Base-by-base conservation (phyloP, 2,888 invertebrate species). In the Masnerella sp. region DNA sequence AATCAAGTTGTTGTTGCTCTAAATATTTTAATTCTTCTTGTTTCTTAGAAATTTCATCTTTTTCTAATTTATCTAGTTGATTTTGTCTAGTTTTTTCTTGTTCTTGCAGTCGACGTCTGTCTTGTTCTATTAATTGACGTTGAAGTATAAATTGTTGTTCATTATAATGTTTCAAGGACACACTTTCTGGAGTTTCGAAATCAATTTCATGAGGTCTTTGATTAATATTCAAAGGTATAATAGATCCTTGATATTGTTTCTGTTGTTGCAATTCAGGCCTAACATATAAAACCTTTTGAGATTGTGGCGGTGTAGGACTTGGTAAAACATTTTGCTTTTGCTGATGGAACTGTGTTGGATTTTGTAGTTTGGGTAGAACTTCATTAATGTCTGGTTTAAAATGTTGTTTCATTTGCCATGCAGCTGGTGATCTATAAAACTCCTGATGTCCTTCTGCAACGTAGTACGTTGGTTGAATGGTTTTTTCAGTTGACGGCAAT, bases 151-250 rank as follows among this genome's bases (percentile, higher is more conserved):
- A 86, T 49, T 87, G 87, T 51, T 87, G 86, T 70, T 87, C 86
- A 70, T 87, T 86, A 52, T 83, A 87, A 56, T 87, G 87, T 45
- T 85, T 87, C 47, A 87, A 56, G 0, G 86, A 86, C 34, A 87
- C 77, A 32, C 85, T 87, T 59, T 86, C 87, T 0, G 86, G 86
- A 0, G 87, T 87, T 62, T 86, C 87, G 65, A 83, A 85, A 5
- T 83, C 78, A 1, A 75, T 65, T 36, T 81, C 78, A 5, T 77
- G 65, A 0, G 75, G 76, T 11, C 76, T 76, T 15, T 82, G 80
- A 59, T 81, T 80, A 8, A 79, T 81, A 47, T 76, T 83, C 22
- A 82, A 36, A 2, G 83, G 83, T 7, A 80, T 75, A 0, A 80
- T 77, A 0, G 83, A 78, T 17, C 77, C 79, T n/a, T 77, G 82